Base-by-base conservation (phyloP, 2,888 invertebrate species). In the Cyclophora punctaria region DNA sequence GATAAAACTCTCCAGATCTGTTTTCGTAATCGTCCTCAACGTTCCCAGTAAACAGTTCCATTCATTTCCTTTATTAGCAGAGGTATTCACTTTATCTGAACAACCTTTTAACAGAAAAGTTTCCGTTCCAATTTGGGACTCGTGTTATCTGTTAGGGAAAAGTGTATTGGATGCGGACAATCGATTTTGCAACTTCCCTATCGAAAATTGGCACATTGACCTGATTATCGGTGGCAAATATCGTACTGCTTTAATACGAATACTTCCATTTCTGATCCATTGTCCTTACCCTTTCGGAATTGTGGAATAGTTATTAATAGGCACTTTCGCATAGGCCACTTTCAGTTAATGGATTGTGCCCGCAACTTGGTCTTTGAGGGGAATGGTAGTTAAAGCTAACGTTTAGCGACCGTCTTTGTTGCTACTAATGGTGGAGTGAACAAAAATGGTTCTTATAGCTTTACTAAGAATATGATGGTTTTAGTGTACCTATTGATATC, bases 91-190 rank as follows among this genome's bases (percentile, higher is more conserved):
- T 34, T 44, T 44, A 44, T 44, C 44, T 44, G 37, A 37, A 44
- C 20, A 44, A 34, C 44, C 44, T 44, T 44, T 44, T 44, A 35
- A 42, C n/a, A 6, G 3, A 48, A 45, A 47, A 49, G 34, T 48
- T 48, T 55, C 46, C 35, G 48, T 52, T 47, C 51, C 49, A 37
- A 45, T 51, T 50, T 44, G 33, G 46, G 45, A 52, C 34, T 44
- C 42, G 53, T 51, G 55, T 57, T 55, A 52, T 51, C 52, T 52
- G 52, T 53, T 48, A 45, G 52, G 44, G 59, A 62, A 69, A 71
- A 78, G 71, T 77, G 73, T 71, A 78, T 78, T 73, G 69, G 70
- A 69, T 64, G 57, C 57, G 60, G 56, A 49, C 57, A 60, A 63
- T 64, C 70, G 65, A 71, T 73, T 73, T 73, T 62, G 71, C 73